Base-by-base conservation (phyloP, 2,797 vertebrate genomes). In the Argyrosomus regius region DNA sequence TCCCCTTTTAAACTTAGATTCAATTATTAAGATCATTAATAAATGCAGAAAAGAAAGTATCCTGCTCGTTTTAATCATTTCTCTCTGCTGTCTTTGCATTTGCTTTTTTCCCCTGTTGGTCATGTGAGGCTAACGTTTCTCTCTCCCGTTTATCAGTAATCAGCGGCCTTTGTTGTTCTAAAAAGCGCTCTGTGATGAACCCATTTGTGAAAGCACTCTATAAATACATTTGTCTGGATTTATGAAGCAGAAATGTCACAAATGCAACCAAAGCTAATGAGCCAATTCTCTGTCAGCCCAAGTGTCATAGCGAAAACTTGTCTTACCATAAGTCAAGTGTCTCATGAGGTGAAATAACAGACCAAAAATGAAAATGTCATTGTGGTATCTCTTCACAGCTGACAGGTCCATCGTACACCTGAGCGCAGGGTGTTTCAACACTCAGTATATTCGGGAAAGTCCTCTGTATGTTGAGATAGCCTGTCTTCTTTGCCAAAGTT, bases 321-420 rank as follows among this genome's bases (percentile, higher is more conserved):
- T 74, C 77, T 78, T 54, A 43, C 76, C 56, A 62, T 13, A 71
- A 91, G 88, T 87, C 89, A 87, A 87, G 81, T 87, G 86, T 89
- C 83, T 83, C 74, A 70, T 66, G 74, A 86, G 78, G 74, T 75
- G 79, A 91, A 89, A 83, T 78, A 85, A 78, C 77, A 79, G 60
- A 65, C 60, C 75, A 77, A 83, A 88, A 88, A 82, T 81, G 87
- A 87, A 91, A 89, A 91, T 91, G 89, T 89, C 88, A 89, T 48
- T 17, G 78, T 65, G 70, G 80, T 72, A 77, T 86, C 88, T 61
- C 80, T 80, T 89, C 78, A 87, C 81, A 70, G 81, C 72, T 89
- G 91, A 90, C 82, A 82, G 85, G 72, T 86, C 87, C 76, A 61
- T 89, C 64, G 52, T 41, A 71, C 69, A 82, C 79, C 77, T 80